Evolutionary conservation across 2,888 invertebrate species (phyloP).

Genomic region (Anagyrus pseudococci): DNA sequence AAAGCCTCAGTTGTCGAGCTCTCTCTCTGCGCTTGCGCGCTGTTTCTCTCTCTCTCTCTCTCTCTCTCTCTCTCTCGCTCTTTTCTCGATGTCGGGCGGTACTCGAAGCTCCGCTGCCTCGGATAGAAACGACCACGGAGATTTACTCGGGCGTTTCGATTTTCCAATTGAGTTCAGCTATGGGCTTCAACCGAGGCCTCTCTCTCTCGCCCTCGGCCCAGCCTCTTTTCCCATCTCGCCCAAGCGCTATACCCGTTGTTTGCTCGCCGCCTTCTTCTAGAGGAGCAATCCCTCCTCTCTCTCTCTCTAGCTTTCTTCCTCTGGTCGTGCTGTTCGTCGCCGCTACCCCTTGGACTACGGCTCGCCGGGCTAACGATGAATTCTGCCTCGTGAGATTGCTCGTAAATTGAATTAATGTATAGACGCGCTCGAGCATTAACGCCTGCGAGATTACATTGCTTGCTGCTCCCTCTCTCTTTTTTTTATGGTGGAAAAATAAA

Average conservation of each 20-base stretch:
- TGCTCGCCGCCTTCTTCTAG: too few relatives aligned
- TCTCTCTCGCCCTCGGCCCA: not conserved
- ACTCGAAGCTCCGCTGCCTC: too few relatives aligned
- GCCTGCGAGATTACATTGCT: not conserved
- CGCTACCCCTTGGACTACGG: not conserved
- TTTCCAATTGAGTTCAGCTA: slow-evolving; percentile 26
- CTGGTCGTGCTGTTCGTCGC: not conserved
- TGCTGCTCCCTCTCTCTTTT: not conserved
- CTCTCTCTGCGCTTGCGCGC: not conserved
- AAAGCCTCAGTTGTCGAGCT: slow-evolving; percentile 8
- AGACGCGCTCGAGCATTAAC: not conserved
- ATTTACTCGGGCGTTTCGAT: slow-evolving; percentile 19
- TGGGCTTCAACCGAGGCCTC: not conserved
- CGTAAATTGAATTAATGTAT: slow-evolving; percentile 9
- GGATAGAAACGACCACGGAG: slow-evolving; percentile 14
- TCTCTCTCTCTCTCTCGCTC: too few relatives aligned
- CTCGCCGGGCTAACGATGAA: not conserved
- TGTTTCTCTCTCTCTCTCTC: not conserved
- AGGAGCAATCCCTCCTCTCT: too few relatives aligned
- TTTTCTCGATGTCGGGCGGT: too few relatives aligned
- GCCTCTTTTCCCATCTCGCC: too few relatives aligned
- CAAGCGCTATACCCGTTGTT: too few relatives aligned
- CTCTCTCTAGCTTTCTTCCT: not conserved
- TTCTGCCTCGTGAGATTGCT: slow-evolving; percentile 3
- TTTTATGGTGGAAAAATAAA: too few relatives aligned